Conservation (phyloP, 64 coral and sea anemone genomes). For the Pachyseris speciosa region DNA sequence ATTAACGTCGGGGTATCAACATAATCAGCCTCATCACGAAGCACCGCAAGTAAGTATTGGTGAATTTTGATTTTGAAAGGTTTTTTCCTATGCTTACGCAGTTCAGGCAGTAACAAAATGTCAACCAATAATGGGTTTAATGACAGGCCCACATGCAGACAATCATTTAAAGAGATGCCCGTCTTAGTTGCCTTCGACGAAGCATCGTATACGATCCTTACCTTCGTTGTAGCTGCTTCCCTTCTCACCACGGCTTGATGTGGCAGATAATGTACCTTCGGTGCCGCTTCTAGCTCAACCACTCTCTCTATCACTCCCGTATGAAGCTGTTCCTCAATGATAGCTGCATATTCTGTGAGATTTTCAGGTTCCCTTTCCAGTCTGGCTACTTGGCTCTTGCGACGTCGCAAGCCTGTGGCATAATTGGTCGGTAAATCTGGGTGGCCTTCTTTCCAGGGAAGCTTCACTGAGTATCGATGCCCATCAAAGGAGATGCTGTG, state of each 20-base stretch:
- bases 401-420: background rate
- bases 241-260: constrained; percentile 10
- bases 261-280: constrained; percentile 20
- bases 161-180: constrained; percentile 8
- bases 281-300: background rate
- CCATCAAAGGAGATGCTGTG: constrained; percentile 24
- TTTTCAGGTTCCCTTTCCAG: constrained; percentile 7
- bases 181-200: background rate
- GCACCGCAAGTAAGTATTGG: too few relatives aligned
- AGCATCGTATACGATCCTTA: constrained; percentile 22
- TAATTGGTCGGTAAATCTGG: background rate
- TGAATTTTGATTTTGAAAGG: too few relatives aligned
- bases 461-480: constrained; percentile 2
- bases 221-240: background rate
- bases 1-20: too few relatives aligned
- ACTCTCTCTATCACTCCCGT: constrained; percentile 18
- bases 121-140: background rate
- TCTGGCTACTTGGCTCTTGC: background rate
- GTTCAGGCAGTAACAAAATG: background rate
- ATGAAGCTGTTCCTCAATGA: constrained; percentile 25
- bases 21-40: too few relatives aligned
- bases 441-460: constrained; percentile 9
- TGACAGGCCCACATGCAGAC: constrained; percentile 12
- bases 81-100: too few relatives aligned
- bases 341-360: background rate